phyloP scores from a whole-genome alignment of 2,888 invertebrate species.

The Scaptomyza parva region DNA sequence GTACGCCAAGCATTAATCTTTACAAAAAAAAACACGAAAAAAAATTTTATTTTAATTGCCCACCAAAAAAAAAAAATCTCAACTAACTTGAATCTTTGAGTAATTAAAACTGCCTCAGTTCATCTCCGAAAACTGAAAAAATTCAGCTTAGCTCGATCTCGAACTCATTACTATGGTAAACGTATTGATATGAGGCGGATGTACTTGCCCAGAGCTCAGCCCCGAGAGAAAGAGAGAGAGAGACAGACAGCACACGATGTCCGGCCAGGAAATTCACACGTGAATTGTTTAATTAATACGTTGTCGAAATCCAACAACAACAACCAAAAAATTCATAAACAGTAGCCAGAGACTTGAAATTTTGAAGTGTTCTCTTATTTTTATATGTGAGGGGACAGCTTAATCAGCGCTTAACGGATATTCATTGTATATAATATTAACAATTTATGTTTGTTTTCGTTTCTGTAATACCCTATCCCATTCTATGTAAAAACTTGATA shows the following conservation, averaged over 20 bases:
- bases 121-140: background rate
- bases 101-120: conserved; percentile 11
- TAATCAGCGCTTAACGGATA: conserved; percentile 62
- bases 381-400: background rate
- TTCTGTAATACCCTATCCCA: background rate
- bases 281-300: conserved; percentile 80
- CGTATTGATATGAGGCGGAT: conserved; percentile 48
- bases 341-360: background rate
- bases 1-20: conserved; percentile 26
- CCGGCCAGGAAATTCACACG: conserved; percentile 82
- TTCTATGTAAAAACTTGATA: too few species aligned
- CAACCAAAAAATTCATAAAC: conserved; percentile 30
- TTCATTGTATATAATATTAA: conserved; percentile 33
- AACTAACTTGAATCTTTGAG: background rate
- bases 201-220: conserved; percentile 35
- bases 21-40: background rate
- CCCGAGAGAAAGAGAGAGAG: conserved; percentile 11
- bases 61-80: background rate
- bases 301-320: conserved; percentile 24
- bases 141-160: background rate
- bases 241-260: conserved; percentile 33
- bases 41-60: conserved; percentile 1
- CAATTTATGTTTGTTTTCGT: conserved; percentile 12
- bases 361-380: background rate
- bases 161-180: conserved; percentile 27